These are phyloP conservation scores for Drosophila longiperda DNA, from an alignment of 2,888 invertebrate species.

Conservation along the genomic window DNA sequence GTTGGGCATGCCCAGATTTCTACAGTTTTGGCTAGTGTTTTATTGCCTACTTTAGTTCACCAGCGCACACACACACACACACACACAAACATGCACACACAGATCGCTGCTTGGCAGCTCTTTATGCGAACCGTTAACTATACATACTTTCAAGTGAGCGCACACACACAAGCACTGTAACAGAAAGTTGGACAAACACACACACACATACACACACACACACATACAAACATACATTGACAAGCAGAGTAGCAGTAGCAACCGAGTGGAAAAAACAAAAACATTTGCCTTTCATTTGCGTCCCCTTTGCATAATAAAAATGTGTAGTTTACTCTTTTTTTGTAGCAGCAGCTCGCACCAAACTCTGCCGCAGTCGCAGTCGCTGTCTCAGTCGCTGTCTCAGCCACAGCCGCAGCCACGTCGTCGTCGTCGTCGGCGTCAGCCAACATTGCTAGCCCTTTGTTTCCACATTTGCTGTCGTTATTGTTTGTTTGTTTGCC, in stretches of 20 bases:
- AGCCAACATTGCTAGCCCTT: constrained; percentile 73
- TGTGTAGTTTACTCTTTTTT: constrained; percentile 74
- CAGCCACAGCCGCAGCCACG: constrained; percentile 13
- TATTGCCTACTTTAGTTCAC: constrained; percentile 71
- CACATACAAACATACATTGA: not conserved
- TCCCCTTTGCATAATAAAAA: constrained; percentile 80
- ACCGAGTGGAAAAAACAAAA: constrained; percentile 70
- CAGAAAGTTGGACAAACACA: constrained; percentile 22
- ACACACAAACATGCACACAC: constrained; percentile 16
- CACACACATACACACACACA: constrained; percentile 13
- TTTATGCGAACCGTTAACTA: constrained; percentile 71
- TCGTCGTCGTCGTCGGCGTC: constrained; percentile 29
- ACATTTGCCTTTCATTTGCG: constrained; percentile 80
- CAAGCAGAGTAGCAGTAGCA: constrained; percentile 32
- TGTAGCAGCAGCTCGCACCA: constrained; percentile 19
- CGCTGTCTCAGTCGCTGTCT: constrained; percentile 23
- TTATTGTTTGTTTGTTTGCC: constrained; percentile 74
- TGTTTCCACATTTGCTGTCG: constrained; percentile 72
- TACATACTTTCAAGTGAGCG: constrained; percentile 74
- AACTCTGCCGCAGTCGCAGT: constrained; percentile 29
- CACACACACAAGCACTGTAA: constrained; percentile 48
- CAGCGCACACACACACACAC: constrained; percentile 25
- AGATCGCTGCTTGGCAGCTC: constrained; percentile 54
- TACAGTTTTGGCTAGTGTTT: constrained; percentile 67
- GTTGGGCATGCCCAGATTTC: constrained; percentile 71